Evolutionary conservation across 2,888 invertebrate genomes (phyloP).

Genomic region (Drosophila quinaria): DNA sequence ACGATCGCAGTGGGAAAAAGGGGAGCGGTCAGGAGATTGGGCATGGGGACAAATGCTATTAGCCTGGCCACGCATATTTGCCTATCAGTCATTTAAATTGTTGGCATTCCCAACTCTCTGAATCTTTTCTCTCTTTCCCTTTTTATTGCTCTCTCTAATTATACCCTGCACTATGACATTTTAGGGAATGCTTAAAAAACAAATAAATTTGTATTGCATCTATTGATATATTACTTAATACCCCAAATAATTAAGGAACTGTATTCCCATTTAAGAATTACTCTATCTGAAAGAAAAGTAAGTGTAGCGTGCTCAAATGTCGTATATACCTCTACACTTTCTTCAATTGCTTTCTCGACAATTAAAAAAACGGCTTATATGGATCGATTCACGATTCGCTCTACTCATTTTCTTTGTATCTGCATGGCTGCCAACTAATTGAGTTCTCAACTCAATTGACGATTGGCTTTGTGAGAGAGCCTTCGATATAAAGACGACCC

Average conservation of each 20-base stretch:
- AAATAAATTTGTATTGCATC: too few relatives aligned
- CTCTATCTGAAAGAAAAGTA: not conserved
- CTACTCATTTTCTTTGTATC: slow-evolving; percentile 39
- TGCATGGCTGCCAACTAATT: slow-evolving; percentile 52
- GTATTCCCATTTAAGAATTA: not conserved
- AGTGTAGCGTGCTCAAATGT: slow-evolving; percentile 31
- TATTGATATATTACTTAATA: too few relatives aligned
- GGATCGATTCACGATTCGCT: slow-evolving; percentile 75
- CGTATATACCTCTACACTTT: slow-evolving; percentile 33
- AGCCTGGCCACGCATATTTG: slow-evolving; percentile 59
- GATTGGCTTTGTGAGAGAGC: slow-evolving; percentile 52
- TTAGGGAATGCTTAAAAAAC: too few relatives aligned
- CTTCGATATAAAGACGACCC: slow-evolving; percentile 82
- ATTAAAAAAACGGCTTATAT: slow-evolving; percentile 79
- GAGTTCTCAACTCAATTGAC: slow-evolving; percentile 55
- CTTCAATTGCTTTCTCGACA: slow-evolving; percentile 24
- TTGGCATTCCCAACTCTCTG: slow-evolving; percentile 17
- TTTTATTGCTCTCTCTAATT: slow-evolving; percentile 1
- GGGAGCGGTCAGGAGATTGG: slow-evolving; percentile 8
- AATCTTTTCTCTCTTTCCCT: not conserved
- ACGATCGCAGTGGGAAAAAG: slow-evolving; percentile 1
- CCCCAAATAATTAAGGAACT: not conserved
- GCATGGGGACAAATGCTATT: slow-evolving; percentile 16
- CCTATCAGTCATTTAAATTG: slow-evolving; percentile 55
- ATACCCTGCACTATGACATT: slow-evolving; percentile 9